Percentiles rank a stretch among this genome's conserved stretches.
Evolutionary conservation across 2,797 vertebrate genomes (phyloP).

Genomic region (Hydrophis major): DNA sequence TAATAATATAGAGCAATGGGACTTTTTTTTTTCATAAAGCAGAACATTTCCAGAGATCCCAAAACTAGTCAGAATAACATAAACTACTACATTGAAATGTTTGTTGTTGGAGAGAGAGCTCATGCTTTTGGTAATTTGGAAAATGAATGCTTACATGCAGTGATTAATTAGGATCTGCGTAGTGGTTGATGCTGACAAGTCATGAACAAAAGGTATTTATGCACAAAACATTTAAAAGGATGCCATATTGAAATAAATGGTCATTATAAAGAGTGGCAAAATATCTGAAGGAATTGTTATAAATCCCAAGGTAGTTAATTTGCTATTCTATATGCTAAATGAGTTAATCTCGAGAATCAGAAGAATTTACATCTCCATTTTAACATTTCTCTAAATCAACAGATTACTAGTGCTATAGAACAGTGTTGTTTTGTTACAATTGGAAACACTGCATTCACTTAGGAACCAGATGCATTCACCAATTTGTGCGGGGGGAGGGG

Average conservation of each 20-base stretch:
- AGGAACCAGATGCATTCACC: constrained; percentile 30
- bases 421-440: constrained; percentile 25
- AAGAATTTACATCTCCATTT: constrained; percentile 27
- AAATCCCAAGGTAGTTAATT: constrained; percentile 49
- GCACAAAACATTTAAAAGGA: constrained; percentile 32
- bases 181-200: constrained; percentile 39
- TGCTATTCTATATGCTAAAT: constrained; percentile 46
- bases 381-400: constrained; percentile 51
- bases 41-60: constrained; percentile 30
- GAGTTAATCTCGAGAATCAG: constrained; percentile 35
- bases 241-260: constrained; percentile 41
- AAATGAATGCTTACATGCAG: constrained; percentile 33
- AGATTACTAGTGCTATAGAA: constrained; percentile 44
- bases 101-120: constrained; percentile 26
- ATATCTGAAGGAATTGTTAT: constrained; percentile 38
- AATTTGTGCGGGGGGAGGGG: background rate
- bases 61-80: constrained; percentile 50
- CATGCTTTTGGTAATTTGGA: constrained; percentile 31
- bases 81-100: background rate
- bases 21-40: constrained; percentile 27
- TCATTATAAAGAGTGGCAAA: constrained; percentile 28
- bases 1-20: constrained; percentile 42
- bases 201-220: constrained; percentile 37
- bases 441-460: constrained; percentile 18
- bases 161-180: constrained; percentile 13